Evolutionary conservation across 2,113 vertebrate species (phyloP), one percentile per base, ranked within the genome.

Genomic region (Galemys pyrenaicus): DNA sequence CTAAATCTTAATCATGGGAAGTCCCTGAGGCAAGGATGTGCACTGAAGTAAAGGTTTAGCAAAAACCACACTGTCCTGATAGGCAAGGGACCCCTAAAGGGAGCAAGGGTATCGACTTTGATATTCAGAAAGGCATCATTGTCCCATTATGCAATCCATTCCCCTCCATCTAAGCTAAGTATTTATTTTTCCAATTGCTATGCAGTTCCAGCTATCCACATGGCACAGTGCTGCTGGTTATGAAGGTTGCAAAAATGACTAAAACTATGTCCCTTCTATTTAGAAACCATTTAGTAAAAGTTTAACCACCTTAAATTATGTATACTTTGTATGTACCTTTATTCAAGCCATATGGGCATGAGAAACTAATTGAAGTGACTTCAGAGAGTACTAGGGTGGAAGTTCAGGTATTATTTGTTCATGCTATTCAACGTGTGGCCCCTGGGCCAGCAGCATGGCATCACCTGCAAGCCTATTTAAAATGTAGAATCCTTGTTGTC

Each of bases 21-120:
- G 13, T 65, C 94, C 58, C 86, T 26, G 44, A 65, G 75, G 79
- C 24, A 74, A 81, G 54, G 54, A 71, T 62, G n/a, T 54, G 20
- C 5, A 3, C 3, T 60, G 58, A 88, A 85, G 81, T 9, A 73
- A 84, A 80, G 26, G 3, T 28, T 80, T 68, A 44, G 67, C 3
- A 58, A 41, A 88, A 67, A 20, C 24, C 30, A 24, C 6, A 11
- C 19, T 11, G 17, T 37, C 56, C 20, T 65, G 30, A 2, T 7
- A 44, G 49, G 49, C 56, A 20, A 24, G 20, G 51, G 20, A 2
- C 17, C 39, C 11, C 22, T 49, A 8, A 30, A 73, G 65, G 20
- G 11, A 77, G 9, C 16, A 54, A 46, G 10, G 0, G 5, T 2
- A 1, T 94, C 26, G 64, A 17, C 26, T 75, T 20, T 11, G 30